These are phyloP conservation scores for Dreissena rostriformis DNA, from an alignment of 1,140 invertebrate species.

Conservation along the genomic window DNA sequence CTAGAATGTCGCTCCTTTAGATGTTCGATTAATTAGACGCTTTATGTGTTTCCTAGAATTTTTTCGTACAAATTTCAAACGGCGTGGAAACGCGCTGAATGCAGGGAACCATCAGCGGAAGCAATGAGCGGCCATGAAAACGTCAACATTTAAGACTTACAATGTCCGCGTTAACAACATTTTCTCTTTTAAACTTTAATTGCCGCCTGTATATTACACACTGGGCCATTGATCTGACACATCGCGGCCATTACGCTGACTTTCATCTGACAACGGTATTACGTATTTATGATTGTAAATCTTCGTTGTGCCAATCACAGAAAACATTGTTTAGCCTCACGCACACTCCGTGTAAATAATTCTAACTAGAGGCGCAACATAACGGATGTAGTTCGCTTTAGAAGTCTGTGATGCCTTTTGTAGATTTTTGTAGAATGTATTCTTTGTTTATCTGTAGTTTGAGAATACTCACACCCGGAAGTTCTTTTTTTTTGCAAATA, in stretches of 20 bases:
- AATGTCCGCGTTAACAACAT: neutral
- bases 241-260: constrained; percentile 24
- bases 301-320: constrained; percentile 7
- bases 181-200: constrained; percentile 50
- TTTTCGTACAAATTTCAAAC: too few relatives aligned
- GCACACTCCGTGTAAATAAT: constrained; percentile 40
- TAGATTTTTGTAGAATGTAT: too few relatives aligned
- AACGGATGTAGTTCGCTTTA: constrained; percentile 21
- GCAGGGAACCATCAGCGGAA: too few relatives aligned
- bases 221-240: constrained; percentile 33
- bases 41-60: too few relatives aligned
- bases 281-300: constrained; percentile 46
- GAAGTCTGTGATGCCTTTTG: neutral
- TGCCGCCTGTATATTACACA: constrained; percentile 41
- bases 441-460: too few relatives aligned
- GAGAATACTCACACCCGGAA: too few relatives aligned
- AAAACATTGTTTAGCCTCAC: constrained; percentile 40
- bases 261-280: constrained; percentile 43
- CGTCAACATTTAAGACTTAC: constrained; percentile 21
- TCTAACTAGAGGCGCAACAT: constrained; percentile 14
- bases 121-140: constrained; percentile 25
- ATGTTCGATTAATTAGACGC: too few relatives aligned
- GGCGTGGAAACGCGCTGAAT: too few relatives aligned
- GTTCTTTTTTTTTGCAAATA: too few relatives aligned
- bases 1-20: too few relatives aligned